Evolutionary conservation across 2,888 invertebrate species (phyloP), one percentile per base, ranked within the genome.

Genomic region (Ctena decussata): DNA sequence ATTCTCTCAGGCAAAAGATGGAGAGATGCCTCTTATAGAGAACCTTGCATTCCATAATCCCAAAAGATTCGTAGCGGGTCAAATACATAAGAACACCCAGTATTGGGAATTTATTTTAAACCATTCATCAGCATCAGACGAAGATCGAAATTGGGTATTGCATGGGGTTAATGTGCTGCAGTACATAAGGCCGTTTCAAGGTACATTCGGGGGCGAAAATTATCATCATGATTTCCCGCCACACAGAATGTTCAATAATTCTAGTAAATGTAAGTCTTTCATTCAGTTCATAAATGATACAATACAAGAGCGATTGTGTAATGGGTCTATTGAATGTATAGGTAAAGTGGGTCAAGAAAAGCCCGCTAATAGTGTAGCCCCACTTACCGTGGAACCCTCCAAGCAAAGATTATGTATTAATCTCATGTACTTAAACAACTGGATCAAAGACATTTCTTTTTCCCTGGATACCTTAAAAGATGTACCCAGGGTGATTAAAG

Each of bases 331-430:
- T 27, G 44, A 30, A 35, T 46, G 73, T 24, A n/a, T 65, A n/a
- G 81, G 77, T 18, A 78, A 69, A 39, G 37, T 74, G 1, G 78
- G 77, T 24, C 49, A 41, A 18, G 65, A 71, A 72, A 46, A 53
- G 8, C 57, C 53, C 2, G 78, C 74, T 11, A 41, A 35, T 37
- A 35, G 53, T 2, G 44, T 80, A 2, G 46, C 74, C 65, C 80
- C 80, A 0, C 37, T 78, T 15, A 82, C 71, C 6, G 46, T 85
- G n/a, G 82, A 85, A 35, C 82, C 71, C 8, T 60, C 60, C 2
- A 85, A 85, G 57, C 82, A 82, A 18, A 65, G 82, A 15, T 27
- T 85, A 21, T 79, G 76, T 24, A 78, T 82, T 37, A 82, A 80
- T 30, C 69, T 82, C 70, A 32, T 82, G 21, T 85, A 30, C 65